Evolutionary conservation across 2,113 vertebrate species (phyloP).

Genomic region (Cervus canadensis): DNA sequence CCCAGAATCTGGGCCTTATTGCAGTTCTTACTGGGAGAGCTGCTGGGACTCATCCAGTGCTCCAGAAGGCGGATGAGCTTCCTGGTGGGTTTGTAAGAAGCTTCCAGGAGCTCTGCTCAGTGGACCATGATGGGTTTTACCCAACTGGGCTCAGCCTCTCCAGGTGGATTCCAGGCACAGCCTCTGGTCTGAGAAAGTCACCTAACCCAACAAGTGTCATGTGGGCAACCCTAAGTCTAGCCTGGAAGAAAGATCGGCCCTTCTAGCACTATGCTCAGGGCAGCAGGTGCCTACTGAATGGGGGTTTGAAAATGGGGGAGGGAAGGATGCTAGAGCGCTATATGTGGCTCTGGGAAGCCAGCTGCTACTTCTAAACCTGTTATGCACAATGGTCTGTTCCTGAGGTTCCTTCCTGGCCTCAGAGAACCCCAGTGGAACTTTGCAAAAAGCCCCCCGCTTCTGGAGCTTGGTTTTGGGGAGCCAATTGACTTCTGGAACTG

Average conservation of each 20-base stretch:
- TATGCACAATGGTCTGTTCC: background rate
- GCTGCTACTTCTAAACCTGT: constrained; percentile 6
- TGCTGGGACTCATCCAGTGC: background rate
- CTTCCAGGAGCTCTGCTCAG: constrained; percentile 28
- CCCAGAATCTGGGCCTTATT: constrained; percentile 37
- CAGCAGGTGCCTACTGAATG: constrained; percentile 11
- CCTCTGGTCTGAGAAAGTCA: background rate
- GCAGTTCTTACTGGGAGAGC: constrained; percentile 14
- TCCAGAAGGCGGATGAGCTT: constrained; percentile 16
- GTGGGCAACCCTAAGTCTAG: background rate
- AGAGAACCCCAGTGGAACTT: constrained; percentile 32
- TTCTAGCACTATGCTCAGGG: background rate
- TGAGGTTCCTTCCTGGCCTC: constrained; percentile 29
- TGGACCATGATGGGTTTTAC: background rate
- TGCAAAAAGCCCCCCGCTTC: background rate
- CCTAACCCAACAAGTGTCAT: background rate
- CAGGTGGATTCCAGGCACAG: background rate
- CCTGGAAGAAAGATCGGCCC: background rate
- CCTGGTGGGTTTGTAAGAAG: background rate
- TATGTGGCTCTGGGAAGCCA: background rate
- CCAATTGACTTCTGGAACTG: constrained; percentile 14
- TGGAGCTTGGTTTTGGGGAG: constrained; percentile 48
- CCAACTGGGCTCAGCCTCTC: constrained; percentile 11
- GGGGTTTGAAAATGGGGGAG: background rate
- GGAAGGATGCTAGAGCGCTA: background rate